Evolutionary conservation across 2,113 vertebrate genomes (phyloP), one percentile per base, ranked within the genome.

Genomic region (Craseonycteris thonglongyai): DNA sequence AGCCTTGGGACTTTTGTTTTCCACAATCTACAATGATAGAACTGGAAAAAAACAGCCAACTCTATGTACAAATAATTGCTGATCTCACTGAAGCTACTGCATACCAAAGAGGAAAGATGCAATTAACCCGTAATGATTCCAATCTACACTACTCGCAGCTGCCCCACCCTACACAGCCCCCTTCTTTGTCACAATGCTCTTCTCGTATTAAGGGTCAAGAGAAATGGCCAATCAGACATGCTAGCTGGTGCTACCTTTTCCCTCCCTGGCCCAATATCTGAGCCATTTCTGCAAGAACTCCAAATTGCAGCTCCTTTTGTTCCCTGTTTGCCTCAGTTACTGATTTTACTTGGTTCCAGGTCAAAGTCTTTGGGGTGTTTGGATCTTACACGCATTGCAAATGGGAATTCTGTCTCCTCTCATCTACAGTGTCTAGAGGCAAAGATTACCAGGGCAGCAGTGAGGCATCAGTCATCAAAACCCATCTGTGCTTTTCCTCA

Each of bases 291-390:
- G 0, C 33, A 85, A 4, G 10, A 22, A 75, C 71, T 94, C 38
- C 65, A 63, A 91, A 84, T 81, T 88, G 80, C 92, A 94, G 83
- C 58, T 66, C 81, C 85, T 87, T 40, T 69, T 83, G 59, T 45
- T 42, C 92, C 13, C 61, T 63, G 95, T 82, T 88, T 61, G 96
- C 86, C 91, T 93, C 82, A 81, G 63, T 93, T 47, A 30, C 28
- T 9, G 54, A 81, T 74, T 93, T 91, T 56, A 61, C n/a, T 65
- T n/a, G 54, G 88, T 40, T 88, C 49, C 51, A 45, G n/a, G 63
- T 58, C 78, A 88, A 61, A 94, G 85, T 54, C 81, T 94, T 95
- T 51, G 92, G 80, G 88, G 76, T 22, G n/a, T 72, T 54, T 59
- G 72, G 45, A 66, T 71, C 83, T 65, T 68, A 2, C 1, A 21